Percentiles rank a stretch among this genome's conserved stretches.
These are phyloP conservation scores for Setophaga petechia DNA, from an alignment of 2,113 vertebrate species.

Conservation along the genomic window DNA sequence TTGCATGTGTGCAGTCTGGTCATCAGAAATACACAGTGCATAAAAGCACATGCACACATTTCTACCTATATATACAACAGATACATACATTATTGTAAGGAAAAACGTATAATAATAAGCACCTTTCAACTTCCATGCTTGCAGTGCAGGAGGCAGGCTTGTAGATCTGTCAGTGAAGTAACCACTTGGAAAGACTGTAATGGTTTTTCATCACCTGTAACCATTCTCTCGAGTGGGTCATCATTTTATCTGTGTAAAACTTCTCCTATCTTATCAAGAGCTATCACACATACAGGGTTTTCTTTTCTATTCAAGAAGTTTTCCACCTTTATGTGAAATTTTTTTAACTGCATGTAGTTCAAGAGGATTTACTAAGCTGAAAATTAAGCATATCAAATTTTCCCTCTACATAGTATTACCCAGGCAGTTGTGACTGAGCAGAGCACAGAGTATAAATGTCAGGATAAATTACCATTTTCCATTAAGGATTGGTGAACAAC, in stretches of 20 bases:
- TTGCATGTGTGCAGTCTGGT: background rate
- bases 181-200: background rate
- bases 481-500: background rate
- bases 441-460: fast-evolving
- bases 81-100: background rate
- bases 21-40: background rate
- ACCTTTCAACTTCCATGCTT: background rate
- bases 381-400: background rate
- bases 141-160: background rate
- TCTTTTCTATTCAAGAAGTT: background rate
- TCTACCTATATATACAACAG: background rate
- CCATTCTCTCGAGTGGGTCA: background rate
- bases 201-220: background rate
- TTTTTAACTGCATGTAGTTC: background rate
- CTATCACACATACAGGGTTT: background rate
- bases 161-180: background rate
- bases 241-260: background rate
- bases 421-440: background rate
- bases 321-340: background rate
- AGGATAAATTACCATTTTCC: background rate
- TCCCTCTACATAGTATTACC: background rate
- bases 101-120: background rate
- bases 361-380: background rate
- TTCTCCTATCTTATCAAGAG: background rate
- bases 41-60: background rate